A percentile compares a stretch with the other conserved stretches of the same genome.
phyloP scores from a whole-genome alignment of 2,113 vertebrate species.

The Cromileptes altivelis region DNA sequence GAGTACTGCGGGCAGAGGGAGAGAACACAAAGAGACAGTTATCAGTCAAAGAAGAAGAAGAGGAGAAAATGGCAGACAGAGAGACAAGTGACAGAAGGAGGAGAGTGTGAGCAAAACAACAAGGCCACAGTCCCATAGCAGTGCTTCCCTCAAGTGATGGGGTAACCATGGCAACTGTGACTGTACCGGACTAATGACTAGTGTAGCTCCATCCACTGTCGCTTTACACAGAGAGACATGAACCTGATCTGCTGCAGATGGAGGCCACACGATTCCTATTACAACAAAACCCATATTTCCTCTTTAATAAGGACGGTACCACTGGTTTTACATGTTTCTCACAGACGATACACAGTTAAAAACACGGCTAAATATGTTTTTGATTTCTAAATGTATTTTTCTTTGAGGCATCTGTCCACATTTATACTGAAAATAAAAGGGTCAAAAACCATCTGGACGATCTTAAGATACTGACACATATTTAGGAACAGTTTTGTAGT shows the following conservation, averaged over 20 bases:
- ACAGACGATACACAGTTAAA: too few relatives aligned
- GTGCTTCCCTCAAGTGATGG: constrained; percentile 8
- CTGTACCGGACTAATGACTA: constrained; percentile 6
- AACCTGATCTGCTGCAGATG: not conserved
- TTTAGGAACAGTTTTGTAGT: too few relatives aligned
- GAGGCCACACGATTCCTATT: not conserved
- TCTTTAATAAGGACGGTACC: too few relatives aligned
- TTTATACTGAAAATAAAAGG: too few relatives aligned
- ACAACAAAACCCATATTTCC: too few relatives aligned
- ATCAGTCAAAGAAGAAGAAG: not conserved
- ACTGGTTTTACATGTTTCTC: too few relatives aligned
- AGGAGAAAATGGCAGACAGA: not conserved
- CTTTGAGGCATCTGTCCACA: too few relatives aligned
- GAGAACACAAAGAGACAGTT: not conserved
- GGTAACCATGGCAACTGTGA: constrained; percentile 56
- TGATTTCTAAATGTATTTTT: too few relatives aligned
- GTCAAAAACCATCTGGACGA: too few relatives aligned
- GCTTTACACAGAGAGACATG: not conserved
- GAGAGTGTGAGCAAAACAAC: constrained; percentile 6
- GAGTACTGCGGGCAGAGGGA: constrained; percentile 86
- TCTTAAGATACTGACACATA: too few relatives aligned
- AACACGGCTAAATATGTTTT: too few relatives aligned
- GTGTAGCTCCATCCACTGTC: not conserved
- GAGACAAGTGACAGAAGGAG: not conserved
- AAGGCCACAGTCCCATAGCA: constrained; percentile 7